Percentiles rank a stretch among this genome's conserved stretches.
phyloP scores from a whole-genome alignment of 1,140 invertebrate species.

The Hypsibius dujardini region DNA sequence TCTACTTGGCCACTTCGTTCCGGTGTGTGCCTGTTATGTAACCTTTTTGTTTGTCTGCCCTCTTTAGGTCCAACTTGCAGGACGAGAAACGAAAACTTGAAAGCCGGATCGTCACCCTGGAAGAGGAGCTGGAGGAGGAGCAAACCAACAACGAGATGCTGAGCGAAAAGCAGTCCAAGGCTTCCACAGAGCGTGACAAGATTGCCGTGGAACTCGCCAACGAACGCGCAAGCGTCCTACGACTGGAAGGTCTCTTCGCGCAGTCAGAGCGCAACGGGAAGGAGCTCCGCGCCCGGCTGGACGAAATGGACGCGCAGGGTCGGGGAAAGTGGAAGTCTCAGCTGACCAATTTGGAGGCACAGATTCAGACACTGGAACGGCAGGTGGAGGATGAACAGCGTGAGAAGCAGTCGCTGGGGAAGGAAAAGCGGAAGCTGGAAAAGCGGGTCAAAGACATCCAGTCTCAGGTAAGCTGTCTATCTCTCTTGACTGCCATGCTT shows the following conservation, averaged over 20 bases:
- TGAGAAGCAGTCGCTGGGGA: conserved; percentile 67
- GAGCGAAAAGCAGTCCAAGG: conserved; percentile 70
- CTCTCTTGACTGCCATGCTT: too few species aligned
- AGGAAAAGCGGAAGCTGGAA: conserved; percentile 72
- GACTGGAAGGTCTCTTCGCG: conserved; percentile 11
- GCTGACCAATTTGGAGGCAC: conserved; percentile 79
- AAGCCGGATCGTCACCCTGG: conserved; percentile 69
- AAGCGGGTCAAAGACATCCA: conserved; percentile 77
- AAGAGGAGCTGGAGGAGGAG: conserved; percentile 93
- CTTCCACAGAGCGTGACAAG: conserved; percentile 36
- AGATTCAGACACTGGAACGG: conserved; percentile 81
- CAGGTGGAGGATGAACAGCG: conserved; percentile 72
- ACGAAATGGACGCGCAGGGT: conserved; percentile 75
- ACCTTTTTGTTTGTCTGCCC: neutral
- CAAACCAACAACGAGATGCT: conserved; percentile 72
- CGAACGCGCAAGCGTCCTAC: conserved; percentile 17
- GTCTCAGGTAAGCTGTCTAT: conserved; percentile 16
- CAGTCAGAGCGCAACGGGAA: conserved; percentile 25
- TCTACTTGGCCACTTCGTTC: neutral
- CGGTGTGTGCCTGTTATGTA: neutral
- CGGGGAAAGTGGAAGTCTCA: conserved; percentile 80
- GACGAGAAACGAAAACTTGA: conserved; percentile 95
- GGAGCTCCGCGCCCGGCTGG: conserved; percentile 52
- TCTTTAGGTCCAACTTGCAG: conserved; percentile 49
- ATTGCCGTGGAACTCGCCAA: conserved; percentile 15